Evolutionary conservation across 2,888 invertebrate species (phyloP), one percentile per base, ranked within the genome.

Genomic region (Ephialtes manifestator): DNA sequence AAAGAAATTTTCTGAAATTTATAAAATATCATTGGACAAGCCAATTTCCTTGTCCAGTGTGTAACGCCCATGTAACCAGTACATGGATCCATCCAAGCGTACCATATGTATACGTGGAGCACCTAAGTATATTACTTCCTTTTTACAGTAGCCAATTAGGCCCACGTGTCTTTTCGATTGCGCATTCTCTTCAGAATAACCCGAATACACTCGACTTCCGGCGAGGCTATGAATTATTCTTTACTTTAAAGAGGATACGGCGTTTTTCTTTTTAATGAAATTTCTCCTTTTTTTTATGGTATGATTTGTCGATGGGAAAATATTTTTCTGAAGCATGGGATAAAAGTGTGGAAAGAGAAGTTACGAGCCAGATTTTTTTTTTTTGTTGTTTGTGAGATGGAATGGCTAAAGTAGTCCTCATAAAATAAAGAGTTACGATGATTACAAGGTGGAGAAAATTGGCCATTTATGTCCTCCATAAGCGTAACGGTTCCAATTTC

Each of bases 141-240:
- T 87, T 83, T 87, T 83, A 84, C 78, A 67, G 75, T 53, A 67
- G 80, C 83, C 87, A 89, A 89, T 90, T 89, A 88, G 81, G 68
- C 82, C 48, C 84, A 80, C 83, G 87, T 87, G 82, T 86, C 68
- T 88, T 58, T 58, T 81, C 87, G 86, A 87, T 85, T 86, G 83
- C 83, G 85, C 75, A 87, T 39, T 39, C 39, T 10, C 39, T 46
- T 72, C 83, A 87, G 85, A 87, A 88, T 88, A 88, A 87, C 85
- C 87, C 86, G 82, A 86, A 89, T 89, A 81, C 39, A 39, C 85
- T 83, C 81, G 76, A 86, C 88, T 91, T 91, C 90, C 91, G 89
- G 80, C 83, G 79, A 80, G 81, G 83, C 86, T 85, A 76, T 71
- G 75, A 79, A 67, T 83, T 63, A 20, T 53, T 77, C 43, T 70